These are phyloP conservation scores for Drosophila prolongata DNA, from an alignment of 2,888 invertebrate species.

Conservation along the genomic window DNA sequence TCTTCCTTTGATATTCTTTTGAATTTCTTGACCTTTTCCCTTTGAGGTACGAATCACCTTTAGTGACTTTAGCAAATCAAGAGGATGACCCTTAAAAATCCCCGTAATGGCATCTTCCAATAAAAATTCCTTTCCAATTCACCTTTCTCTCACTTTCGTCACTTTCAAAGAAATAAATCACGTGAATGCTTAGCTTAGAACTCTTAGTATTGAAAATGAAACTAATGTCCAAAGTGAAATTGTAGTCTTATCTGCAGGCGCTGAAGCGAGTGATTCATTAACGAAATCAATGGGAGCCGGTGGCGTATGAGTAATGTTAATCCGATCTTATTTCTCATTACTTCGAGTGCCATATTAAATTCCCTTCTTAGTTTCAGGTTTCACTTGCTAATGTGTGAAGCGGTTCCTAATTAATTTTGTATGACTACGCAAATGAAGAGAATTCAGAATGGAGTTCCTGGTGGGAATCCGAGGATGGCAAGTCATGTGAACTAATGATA, in stretches of 20 bases:
- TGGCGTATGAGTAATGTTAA: slow-evolving; percentile 32
- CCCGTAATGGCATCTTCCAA: too few species aligned
- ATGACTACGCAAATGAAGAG: slow-evolving; percentile 41
- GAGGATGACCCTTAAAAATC: slow-evolving; percentile 6
- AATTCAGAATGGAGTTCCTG: slow-evolving; percentile 3
- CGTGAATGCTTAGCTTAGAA: not conserved
- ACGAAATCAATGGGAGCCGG: slow-evolving; percentile 18
- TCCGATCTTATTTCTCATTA: not conserved
- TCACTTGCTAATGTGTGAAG: slow-evolving; percentile 24
- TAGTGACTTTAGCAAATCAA: not conserved
- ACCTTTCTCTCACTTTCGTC: not conserved
- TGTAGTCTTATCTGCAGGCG: not conserved
- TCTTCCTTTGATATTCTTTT: not conserved
- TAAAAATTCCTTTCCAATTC: not conserved
- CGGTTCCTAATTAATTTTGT: slow-evolving; percentile 32
- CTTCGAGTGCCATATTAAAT: not conserved
- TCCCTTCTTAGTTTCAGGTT: slow-evolving; percentile 13
- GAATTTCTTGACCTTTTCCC: slow-evolving; percentile 2
- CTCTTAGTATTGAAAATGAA: not conserved
- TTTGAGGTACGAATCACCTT: not conserved
- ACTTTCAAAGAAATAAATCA: slow-evolving; percentile 16
- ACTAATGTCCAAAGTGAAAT: not conserved
- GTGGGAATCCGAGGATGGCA: slow-evolving; percentile 21
- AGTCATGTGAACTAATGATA: slow-evolving; percentile 52
- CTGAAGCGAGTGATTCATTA: slow-evolving; percentile 3